These are phyloP conservation scores for Calliphora vomitoria DNA, from an alignment of 2,888 invertebrate genomes.

Conservation along the genomic window DNA sequence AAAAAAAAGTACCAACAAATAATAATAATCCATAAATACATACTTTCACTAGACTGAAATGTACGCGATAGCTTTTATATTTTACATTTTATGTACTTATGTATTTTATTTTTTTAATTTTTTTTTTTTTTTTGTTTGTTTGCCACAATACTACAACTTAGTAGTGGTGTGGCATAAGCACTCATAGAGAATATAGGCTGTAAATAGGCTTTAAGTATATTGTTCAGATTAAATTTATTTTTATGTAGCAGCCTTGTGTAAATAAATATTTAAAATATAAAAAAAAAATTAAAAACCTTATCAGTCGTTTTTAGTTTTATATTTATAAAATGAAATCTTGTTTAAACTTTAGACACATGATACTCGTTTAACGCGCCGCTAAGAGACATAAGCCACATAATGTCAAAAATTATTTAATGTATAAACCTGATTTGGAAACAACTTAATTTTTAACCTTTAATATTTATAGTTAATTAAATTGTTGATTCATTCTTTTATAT, in stretches of 20 bases:
- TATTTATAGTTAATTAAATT: too few relatives aligned
- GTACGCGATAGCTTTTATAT: conserved; percentile 21
- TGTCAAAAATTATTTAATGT: background rate
- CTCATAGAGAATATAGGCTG: conserved; percentile 30
- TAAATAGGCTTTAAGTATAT: conserved; percentile 46
- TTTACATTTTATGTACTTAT: background rate
- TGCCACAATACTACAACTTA: background rate
- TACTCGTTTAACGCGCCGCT: conserved; percentile 18
- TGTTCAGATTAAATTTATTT: conserved; percentile 48
- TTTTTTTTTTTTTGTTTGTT: conserved; percentile 24
- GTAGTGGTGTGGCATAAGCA: background rate
- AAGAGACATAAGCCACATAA: background rate
- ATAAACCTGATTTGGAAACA: too few relatives aligned
- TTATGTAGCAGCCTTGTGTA: conserved; percentile 46
- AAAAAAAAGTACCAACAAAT: conserved; percentile 18
- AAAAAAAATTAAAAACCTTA: conserved; percentile 25
- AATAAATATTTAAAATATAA: conserved; percentile 38
- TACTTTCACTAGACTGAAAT: conserved; percentile 53
- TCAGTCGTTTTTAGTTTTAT: conserved; percentile 37
- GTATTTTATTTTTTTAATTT: background rate
- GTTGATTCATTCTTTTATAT: too few relatives aligned
- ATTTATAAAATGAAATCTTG: conserved; percentile 27
- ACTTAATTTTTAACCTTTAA: too few relatives aligned
- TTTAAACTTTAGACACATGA: conserved; percentile 12
- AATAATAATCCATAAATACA: conserved; percentile 25